Conservation (phyloP, 1,140 invertebrate species). For the Conopomorpha cramerella region DNA sequence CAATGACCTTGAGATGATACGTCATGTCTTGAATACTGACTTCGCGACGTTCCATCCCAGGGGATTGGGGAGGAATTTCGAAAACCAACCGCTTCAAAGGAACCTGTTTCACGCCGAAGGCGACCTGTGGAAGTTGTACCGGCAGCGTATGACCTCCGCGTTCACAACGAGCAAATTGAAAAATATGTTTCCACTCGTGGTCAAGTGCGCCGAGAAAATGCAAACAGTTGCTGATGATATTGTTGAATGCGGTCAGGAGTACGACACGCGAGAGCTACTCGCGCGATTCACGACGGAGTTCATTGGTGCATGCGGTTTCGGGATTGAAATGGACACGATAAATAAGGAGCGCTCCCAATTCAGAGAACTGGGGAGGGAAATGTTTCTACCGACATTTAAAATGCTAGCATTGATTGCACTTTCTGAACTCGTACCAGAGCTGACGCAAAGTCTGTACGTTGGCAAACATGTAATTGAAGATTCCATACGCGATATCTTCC, state of each 20-base stretch:
- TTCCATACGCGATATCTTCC: conserved; percentile 7
- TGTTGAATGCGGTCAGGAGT: conserved; percentile 8
- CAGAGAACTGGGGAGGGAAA: conserved; percentile 29
- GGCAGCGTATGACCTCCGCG: conserved; percentile 61
- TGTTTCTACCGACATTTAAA: conserved; percentile 20
- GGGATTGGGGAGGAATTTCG: conserved; percentile 10
- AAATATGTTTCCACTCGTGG: conserved; percentile 53
- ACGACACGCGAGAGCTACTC: conserved; percentile 48
- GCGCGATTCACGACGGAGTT: conserved; percentile 56
- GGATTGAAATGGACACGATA: conserved; percentile 33
- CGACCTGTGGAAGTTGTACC: conserved; percentile 57
- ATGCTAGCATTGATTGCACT: conserved; percentile 13
- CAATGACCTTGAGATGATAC: conserved; percentile 60
- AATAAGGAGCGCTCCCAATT: conserved; percentile 33
- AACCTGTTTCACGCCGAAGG: conserved; percentile 26
- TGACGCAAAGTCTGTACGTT: conserved; percentile 14
- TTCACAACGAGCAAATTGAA: conserved; percentile 64
- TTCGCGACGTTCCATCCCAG: conserved; percentile 55
- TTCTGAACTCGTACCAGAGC: conserved; percentile 12
- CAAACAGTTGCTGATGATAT: conserved; percentile 16
- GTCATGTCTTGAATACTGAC: conserved; percentile 60
- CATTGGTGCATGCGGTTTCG: conserved; percentile 53
- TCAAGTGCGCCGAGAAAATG: conserved; percentile 26
- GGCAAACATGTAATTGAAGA: conserved; percentile 14
- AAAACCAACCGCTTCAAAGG: conserved; percentile 27